Evolutionary conservation across 1,140 invertebrate species (phyloP), one percentile per base, ranked within the genome.

Genomic region (Calosoma granatense): DNA sequence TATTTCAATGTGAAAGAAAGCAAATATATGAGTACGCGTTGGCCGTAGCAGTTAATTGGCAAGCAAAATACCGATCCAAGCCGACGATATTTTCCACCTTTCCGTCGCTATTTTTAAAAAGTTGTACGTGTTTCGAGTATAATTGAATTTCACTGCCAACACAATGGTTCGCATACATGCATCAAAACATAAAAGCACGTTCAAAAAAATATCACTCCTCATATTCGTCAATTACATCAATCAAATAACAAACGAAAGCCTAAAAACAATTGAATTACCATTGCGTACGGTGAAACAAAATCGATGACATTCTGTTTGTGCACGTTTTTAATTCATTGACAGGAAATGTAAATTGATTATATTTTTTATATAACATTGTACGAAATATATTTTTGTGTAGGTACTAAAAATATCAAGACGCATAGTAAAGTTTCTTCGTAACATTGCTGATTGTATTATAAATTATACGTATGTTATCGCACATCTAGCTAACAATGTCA

Each of bases 141-240:
- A 47, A 47, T 47, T 47, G 41, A 47, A 47, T 47, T 47, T 47
- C 17, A 6, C 41, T 47, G 41, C 41, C 41, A 47, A 47, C 41
- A 47, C 41, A 47, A 47, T 30, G 26, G 14, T 30, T 4, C 26
- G 4, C 4, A 4, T 30, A 30, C 26, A 30, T 14, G 6, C 4
- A 4, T 30, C 6, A 30, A 30, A 30, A 14, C 26, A 30, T 30
- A 30, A 30, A 30, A 4, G 26, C 14, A 30, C 26, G 14, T 30
- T 4, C 26, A n/a, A n/a, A n/a, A n/a, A n/a, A n/a, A 30, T 30
- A 30, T 30, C 26, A 14, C 26, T 4, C 14, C 14, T 14, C 14
- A 30, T 30, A 30, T 30, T 30, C 4, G 14, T 14, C 26, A 30
- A 30, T 30, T 14, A 30, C 4, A 30, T 30, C 26, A 30, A 30